A percentile compares a stretch with the other conserved stretches of the same genome.
These are phyloP conservation scores for Anabas testudineus DNA, from an alignment of 2,797 vertebrate species.

Conservation along the genomic window DNA sequence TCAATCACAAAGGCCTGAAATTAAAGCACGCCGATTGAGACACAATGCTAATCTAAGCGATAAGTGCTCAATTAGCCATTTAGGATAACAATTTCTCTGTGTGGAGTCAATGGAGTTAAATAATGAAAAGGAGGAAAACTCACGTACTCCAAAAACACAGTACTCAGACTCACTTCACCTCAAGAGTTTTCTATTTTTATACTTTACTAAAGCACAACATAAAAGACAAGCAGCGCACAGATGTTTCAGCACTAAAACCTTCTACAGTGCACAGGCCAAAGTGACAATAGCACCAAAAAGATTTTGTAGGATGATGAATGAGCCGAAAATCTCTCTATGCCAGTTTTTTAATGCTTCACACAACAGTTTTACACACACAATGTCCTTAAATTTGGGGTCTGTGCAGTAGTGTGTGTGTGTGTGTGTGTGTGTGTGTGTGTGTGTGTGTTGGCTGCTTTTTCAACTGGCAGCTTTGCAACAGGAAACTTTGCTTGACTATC, in stretches of 20 bases:
- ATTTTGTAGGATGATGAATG: constrained; percentile 45
- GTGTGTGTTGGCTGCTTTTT: not conserved
- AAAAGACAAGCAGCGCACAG: constrained; percentile 42
- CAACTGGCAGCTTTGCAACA: constrained; percentile 11
- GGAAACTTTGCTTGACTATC: constrained; percentile 9
- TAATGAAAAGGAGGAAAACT: constrained; percentile 32
- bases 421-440: not conserved
- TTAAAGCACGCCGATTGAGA: constrained; percentile 58
- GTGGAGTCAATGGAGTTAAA: constrained; percentile 63
- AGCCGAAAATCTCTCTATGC: constrained; percentile 43
- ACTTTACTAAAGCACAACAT: constrained; percentile 55
- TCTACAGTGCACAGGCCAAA: constrained; percentile 26
- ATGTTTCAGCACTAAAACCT: constrained; percentile 41
- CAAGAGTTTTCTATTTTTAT: constrained; percentile 66
- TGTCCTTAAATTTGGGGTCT: constrained; percentile 25
- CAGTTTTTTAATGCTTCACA: constrained; percentile 45
- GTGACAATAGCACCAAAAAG: constrained; percentile 50
- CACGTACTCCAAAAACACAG: constrained; percentile 16
- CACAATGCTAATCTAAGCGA: constrained; percentile 53
- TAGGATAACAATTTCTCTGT: constrained; percentile 52
- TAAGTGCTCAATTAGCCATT: constrained; percentile 66
- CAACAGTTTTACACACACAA: constrained; percentile 7
- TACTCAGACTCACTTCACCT: constrained; percentile 52
- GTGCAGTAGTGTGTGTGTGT: not conserved
- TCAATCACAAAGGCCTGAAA: constrained; percentile 64